phyloP scores from a whole-genome alignment of 2,797 vertebrate genomes.

The Acrossocheilus wenchowensis region DNA sequence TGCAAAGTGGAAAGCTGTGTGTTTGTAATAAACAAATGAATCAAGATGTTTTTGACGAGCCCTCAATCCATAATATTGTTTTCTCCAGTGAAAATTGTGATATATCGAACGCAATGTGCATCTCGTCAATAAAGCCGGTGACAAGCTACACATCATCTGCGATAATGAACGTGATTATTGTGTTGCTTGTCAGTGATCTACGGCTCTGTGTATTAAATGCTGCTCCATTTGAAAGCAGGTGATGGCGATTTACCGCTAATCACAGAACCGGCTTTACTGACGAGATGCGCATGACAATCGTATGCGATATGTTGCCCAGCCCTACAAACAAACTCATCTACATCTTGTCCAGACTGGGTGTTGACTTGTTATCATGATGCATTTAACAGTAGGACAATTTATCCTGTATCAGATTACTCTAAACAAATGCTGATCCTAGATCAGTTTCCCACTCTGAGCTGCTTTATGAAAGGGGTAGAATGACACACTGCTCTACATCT shows the following conservation, averaged over 20 bases:
- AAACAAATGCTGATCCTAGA: slow-evolving; percentile 39
- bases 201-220: too few species aligned
- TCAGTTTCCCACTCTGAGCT: slow-evolving; percentile 10
- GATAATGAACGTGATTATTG: too few species aligned
- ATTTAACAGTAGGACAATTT: slow-evolving; percentile 17
- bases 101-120: too few species aligned
- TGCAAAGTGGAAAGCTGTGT: not conserved
- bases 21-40: not conserved
- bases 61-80: not conserved
- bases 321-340: not conserved
- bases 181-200: too few species aligned
- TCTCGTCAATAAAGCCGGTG: too few species aligned
- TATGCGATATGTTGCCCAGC: too few species aligned
- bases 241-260: too few species aligned
- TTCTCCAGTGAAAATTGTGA: not conserved
- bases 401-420: slow-evolving; percentile 25
- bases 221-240: too few species aligned
- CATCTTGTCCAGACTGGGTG: not conserved
- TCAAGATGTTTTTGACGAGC: too few species aligned
- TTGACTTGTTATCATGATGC: slow-evolving; percentile 25
- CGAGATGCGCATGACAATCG: too few species aligned
- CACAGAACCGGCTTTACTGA: too few species aligned
- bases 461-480: slow-evolving; percentile 29
- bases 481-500: slow-evolving; percentile 37
- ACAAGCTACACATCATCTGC: too few species aligned